These are phyloP conservation scores for Lepidocyrtoides sp. DNA, from an alignment of 2,888 invertebrate species.

Conservation along the genomic window DNA sequence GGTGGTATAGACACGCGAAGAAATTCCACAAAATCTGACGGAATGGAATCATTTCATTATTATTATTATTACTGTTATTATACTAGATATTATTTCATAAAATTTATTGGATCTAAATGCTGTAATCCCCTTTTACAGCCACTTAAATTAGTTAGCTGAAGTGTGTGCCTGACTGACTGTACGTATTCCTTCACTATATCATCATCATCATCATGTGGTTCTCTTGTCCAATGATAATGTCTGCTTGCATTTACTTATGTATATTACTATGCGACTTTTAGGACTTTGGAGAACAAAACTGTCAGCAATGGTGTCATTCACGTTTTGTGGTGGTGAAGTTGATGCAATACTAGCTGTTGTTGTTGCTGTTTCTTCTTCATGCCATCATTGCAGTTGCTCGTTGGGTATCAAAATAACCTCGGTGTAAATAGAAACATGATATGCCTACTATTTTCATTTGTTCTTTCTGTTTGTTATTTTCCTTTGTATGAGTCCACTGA, in stretches of 20 bases:
- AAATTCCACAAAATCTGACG: constrained; percentile 78
- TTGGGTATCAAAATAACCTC: background rate
- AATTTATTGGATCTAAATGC: constrained; percentile 80
- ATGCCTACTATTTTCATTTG: background rate
- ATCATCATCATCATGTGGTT: background rate
- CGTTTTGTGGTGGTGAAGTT: constrained; percentile 41
- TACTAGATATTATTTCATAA: constrained; percentile 74
- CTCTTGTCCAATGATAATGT: background rate
- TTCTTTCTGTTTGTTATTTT: background rate
- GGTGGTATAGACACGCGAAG: constrained; percentile 17
- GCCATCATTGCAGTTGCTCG: background rate
- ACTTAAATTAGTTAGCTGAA: constrained; percentile 76
- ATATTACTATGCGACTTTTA: constrained; percentile 39
- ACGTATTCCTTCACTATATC: background rate
- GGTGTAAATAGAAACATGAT: background rate
- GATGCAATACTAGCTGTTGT: constrained; percentile 35
- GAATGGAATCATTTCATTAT: constrained; percentile 80
- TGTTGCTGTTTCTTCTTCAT: too few relatives aligned
- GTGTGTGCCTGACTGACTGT: constrained; percentile 20
- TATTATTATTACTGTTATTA: constrained; percentile 75
- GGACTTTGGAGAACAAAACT: constrained; percentile 55
- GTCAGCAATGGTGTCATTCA: constrained; percentile 77
- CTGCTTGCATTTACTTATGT: constrained; percentile 47
- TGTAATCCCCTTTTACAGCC: constrained; percentile 81
- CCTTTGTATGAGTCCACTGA: constrained; percentile 5